Evolutionary conservation across 2,113 vertebrate genomes (phyloP).

Genomic region (Colius striatus): DNA sequence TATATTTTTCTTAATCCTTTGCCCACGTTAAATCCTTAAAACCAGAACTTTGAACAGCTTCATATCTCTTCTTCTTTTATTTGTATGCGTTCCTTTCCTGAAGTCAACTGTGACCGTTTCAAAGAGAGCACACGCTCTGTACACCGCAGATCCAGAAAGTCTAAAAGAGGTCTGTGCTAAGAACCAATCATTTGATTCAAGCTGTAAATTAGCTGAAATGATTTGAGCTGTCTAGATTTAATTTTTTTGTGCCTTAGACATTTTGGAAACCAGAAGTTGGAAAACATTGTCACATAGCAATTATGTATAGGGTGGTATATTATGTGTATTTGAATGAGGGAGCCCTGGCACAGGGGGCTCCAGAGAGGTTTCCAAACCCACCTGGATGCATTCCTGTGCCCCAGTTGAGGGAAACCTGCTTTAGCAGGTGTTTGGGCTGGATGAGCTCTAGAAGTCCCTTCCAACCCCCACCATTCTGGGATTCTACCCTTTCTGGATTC

Average conservation of each 20-base stretch:
- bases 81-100: conserved; percentile 77
- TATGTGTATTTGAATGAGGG: too few species aligned
- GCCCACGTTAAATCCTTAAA: not conserved
- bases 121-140: conserved; percentile 83
- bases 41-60: conserved; percentile 43
- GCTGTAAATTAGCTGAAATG: conserved; percentile 29
- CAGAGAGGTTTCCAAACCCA: too few species aligned
- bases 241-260: not conserved
- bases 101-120: conserved; percentile 86
- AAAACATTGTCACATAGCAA: not conserved
- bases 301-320: not conserved
- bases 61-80: conserved; percentile 63
- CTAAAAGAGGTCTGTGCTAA: conserved; percentile 86
- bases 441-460: too few species aligned
- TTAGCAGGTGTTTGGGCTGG: too few species aligned
- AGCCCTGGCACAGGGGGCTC: too few species aligned
- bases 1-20: conserved; percentile 28
- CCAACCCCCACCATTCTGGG: too few species aligned
- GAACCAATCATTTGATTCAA: conserved; percentile 46
- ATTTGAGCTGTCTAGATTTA: conserved; percentile 39
- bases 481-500: not conserved
- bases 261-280: not conserved
- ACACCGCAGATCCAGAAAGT: conserved; percentile 88
- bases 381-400: too few species aligned
- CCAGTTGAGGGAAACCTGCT: too few species aligned